Conservation (phyloP, 1,140 invertebrate genomes). For the Steinernema khuongi region DNA sequence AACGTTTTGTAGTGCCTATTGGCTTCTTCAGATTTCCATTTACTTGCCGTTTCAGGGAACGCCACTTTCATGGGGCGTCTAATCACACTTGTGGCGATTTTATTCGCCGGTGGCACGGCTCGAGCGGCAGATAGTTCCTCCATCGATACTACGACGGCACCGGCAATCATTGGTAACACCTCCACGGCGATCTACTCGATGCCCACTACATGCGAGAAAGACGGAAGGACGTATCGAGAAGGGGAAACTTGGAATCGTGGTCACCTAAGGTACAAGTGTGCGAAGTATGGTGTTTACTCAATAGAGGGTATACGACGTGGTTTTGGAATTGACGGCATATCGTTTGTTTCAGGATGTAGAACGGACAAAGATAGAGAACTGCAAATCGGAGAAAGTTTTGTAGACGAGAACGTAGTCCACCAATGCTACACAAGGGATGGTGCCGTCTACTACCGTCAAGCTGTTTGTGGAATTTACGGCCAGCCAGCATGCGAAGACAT, state of each 20-base stretch:
- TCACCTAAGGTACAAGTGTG: conserved; percentile 29
- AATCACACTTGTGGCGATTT: neutral
- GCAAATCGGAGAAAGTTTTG: conserved; percentile 23
- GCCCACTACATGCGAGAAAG: neutral
- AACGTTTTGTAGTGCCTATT: conserved; percentile 3
- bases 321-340: neutral
- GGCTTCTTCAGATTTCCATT: neutral
- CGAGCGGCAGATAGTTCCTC: neutral
- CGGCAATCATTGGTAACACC: neutral
- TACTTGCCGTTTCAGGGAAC: neutral
- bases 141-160: neutral
- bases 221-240: conserved; percentile 7
- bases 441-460: conserved; percentile 28
- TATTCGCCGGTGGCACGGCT: neutral
- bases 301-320: conserved; percentile 27
- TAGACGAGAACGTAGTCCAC: conserved; percentile 31
- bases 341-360: conserved; percentile 23
- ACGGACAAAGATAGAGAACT: conserved; percentile 28
- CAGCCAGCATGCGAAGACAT: conserved; percentile 35
- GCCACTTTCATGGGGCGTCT: neutral
- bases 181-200: neutral
- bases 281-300: conserved; percentile 35
- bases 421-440: conserved; percentile 24
- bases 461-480: conserved; percentile 31
- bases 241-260: conserved; percentile 28